Base-by-base conservation (phyloP, 1,140 invertebrate genomes). In the Leptinotarsa lineolata region DNA sequence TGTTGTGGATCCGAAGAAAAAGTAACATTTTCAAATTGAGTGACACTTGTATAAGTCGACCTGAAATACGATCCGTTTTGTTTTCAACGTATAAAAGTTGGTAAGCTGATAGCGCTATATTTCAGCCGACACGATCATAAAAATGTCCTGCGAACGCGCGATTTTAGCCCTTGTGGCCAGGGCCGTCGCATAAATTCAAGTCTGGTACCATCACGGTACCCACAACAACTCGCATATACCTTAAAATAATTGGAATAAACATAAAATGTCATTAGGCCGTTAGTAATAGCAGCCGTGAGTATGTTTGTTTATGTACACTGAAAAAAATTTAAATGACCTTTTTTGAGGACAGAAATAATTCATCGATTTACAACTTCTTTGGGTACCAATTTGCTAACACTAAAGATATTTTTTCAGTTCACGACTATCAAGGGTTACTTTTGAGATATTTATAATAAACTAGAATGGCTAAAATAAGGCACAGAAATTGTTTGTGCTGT, bases 91-190 rank as follows among this genome's bases (percentile, higher is more conserved):
- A 83, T 83, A 83, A 83, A 82, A 82, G 80, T 81, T 79, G 80
- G 81, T 83, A 82, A 83, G 77, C 74, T 80, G 82, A 83, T 83
- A 83, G 79, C 78, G 82, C 81, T 83, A 83, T 83, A 83, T 83
- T 78, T 83, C 78, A 80, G 80, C 81, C 81, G 82, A 80, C 81
- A 76, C 74, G 81, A 82, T 82, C 82, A 82, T 83, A 83, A 83
- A 83, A 83, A 83, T 83, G 82, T 83, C 80, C 77, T 73, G 74
- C 67, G 72, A 70, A 73, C 72, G 77, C 74, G 74, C 75, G 77
- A 80, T 74, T 77, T 69, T 79, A 78, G 78, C 77, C 78, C 77
- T 77, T 79, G 77, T 74, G 71, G 45, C 73, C 74, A 68, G 60
- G 72, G 44, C 76, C 66, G 73, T 78, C 74, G 73, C 71, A 77